Evolutionary conservation across 2,888 invertebrate genomes (phyloP).

Genomic region (Euspilapteryx auroguttella): DNA sequence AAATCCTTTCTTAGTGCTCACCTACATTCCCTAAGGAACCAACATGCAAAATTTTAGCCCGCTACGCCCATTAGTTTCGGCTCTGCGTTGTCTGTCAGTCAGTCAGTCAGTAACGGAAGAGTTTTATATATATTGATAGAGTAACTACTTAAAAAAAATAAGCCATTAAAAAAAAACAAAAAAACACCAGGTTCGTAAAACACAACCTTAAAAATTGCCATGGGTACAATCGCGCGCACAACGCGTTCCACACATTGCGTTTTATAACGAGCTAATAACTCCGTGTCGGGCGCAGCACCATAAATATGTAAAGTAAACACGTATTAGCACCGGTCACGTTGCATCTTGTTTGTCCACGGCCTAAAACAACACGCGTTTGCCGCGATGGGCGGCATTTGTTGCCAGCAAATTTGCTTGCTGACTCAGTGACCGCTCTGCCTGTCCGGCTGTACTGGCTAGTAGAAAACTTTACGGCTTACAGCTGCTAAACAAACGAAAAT

Average conservation of each 20-base stretch:
- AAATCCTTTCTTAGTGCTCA: no score
- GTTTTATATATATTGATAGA: no score
- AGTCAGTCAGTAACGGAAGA: no score
- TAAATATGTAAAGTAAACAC: slow-evolving; percentile 54
- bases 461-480: slow-evolving; percentile 12
- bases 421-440: slow-evolving; percentile 36
- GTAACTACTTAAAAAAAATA: no score
- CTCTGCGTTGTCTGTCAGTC: no score
- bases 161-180: not conserved
- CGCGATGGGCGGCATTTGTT: slow-evolving; percentile 45
- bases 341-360: slow-evolving; percentile 47
- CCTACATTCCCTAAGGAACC: no score
- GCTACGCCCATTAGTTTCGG: no score
- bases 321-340: slow-evolving; percentile 53
- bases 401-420: slow-evolving; percentile 42
- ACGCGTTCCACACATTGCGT: slow-evolving; percentile 12
- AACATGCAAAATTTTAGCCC: no score
- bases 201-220: no score
- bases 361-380: slow-evolving; percentile 60
- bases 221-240: slow-evolving; percentile 1
- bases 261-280: slow-evolving; percentile 57
- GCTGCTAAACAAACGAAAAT: no score
- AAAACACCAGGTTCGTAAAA: not conserved
- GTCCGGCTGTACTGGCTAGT: slow-evolving; percentile 16
- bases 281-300: slow-evolving; percentile 37